Base-by-base conservation (phyloP, 2,888 invertebrate species). In the Julus scanicus region DNA sequence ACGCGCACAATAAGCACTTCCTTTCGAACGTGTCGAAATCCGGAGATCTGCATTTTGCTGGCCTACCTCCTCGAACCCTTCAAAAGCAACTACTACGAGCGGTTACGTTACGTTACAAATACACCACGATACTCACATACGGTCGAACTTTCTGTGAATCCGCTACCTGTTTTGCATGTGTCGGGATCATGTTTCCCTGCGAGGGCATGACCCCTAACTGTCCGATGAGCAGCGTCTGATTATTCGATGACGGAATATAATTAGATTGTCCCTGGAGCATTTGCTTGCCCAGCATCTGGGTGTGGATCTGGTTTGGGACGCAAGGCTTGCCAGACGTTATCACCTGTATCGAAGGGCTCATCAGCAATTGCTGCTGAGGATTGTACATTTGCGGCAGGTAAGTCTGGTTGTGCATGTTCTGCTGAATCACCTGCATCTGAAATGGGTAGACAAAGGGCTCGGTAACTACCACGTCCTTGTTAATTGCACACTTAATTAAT, bases 311-410 rank as follows among this genome's bases (percentile, higher is more conserved):
- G 85, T 96, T 95, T 0, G 93, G 92, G 92, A 96, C 96, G 92
- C 97, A 97, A 4, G 96, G 95, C 91, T 97, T 97, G 44, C 96
- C 95, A 37, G 96, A 95, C 9, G 97, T 95, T 89, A 97, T 96
- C 89, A 97, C 95, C 94, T 96, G 96, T 91, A 96, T 96, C 89
- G 95, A 95, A 0, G 95, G 95, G 92, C 95, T 96, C 91, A 97
- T 96, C 44, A 97, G 92, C 89, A 97, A 92, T 71, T 93, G 94
- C 48, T 95, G 96, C 91, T 96, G 96, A 0, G 96, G 94, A 91
- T 96, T 96, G 92, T 96, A 96, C 89, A 97, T 92, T 91, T 96
- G 96, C 91, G 95, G 96, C 87, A 97, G 91, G 91, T 97, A 96
- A 2, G 95, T 94, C 85, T 94, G 94, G 92, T 94, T 96, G 92